Evolutionary conservation across 2,797 vertebrate genomes (phyloP).

Genomic region (Bradypodion pumilum): DNA sequence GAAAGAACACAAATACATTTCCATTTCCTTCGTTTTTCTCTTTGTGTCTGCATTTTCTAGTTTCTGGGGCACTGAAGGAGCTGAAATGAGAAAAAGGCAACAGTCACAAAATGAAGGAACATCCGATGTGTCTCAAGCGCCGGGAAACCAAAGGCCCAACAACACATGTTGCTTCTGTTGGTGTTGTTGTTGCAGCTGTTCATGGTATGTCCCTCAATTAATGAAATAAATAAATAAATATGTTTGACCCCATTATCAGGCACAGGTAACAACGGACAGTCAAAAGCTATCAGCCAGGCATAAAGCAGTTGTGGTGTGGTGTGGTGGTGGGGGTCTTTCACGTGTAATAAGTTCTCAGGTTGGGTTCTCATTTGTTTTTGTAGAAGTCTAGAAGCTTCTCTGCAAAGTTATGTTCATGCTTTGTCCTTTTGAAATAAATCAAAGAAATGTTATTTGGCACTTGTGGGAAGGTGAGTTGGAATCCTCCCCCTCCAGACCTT

Average conservation of each 20-base stretch:
- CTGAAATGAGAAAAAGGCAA: constrained; percentile 99
- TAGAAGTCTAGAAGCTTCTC: background rate
- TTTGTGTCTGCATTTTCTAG: constrained; percentile 73
- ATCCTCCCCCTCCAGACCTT: background rate
- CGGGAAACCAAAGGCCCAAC: constrained; percentile 93
- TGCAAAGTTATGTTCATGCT: background rate
- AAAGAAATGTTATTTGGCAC: background rate
- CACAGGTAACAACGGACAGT: constrained; percentile 38
- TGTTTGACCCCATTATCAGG: constrained; percentile 40
- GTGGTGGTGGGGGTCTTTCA: background rate
- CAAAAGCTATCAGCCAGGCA: constrained; percentile 1
- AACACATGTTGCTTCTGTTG: constrained; percentile 98
- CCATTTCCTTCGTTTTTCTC: constrained; percentile 44
- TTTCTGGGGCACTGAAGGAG: constrained; percentile 81
- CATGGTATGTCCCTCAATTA: constrained; percentile 86
- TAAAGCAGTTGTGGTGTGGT: background rate
- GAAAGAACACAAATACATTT: constrained; percentile 48
- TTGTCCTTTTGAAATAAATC: background rate
- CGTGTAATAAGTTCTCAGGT: background rate
- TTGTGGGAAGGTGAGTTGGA: background rate
- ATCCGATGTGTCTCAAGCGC: constrained; percentile 82
- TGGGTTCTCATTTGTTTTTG: background rate
- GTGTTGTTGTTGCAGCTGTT: constrained; percentile 99
- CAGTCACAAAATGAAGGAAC: constrained; percentile 94
- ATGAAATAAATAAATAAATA: too few relatives aligned